Conservation (phyloP, 2,888 invertebrate genomes). For the Drosophila yooni region DNA sequence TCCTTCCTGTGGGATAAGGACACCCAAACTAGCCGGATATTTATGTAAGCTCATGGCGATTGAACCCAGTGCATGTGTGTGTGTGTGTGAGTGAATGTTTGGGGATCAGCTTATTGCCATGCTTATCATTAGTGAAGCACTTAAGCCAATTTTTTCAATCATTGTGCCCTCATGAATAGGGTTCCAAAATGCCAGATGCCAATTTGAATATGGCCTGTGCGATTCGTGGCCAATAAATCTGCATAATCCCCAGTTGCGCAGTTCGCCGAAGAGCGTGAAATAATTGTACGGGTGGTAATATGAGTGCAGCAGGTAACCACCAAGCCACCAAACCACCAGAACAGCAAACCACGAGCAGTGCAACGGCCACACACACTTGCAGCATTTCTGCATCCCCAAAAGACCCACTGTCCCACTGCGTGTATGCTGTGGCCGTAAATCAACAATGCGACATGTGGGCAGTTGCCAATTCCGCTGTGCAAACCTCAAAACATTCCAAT, state of each 20-base stretch:
- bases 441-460: constrained; percentile 66
- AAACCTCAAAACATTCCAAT: constrained; percentile 66
- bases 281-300: constrained; percentile 41
- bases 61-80: constrained; percentile 11
- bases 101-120: constrained; percentile 50
- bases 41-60: constrained; percentile 31
- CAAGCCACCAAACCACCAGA: constrained; percentile 10
- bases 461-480: constrained; percentile 42
- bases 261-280: constrained; percentile 15
- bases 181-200: constrained; percentile 21
- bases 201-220: constrained; percentile 39
- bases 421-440: constrained; percentile 44
- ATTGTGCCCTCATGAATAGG: constrained; percentile 10
- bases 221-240: constrained; percentile 22
- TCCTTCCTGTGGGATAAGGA: constrained; percentile 24
- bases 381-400: constrained; percentile 20
- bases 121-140: constrained; percentile 61
- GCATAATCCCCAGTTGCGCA: constrained; percentile 30
- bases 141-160: constrained; percentile 66
- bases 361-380: constrained; percentile 17
- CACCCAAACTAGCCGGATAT: constrained; percentile 27
- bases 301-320: constrained; percentile 9
- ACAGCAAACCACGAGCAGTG: not conserved
- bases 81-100: constrained; percentile 16
- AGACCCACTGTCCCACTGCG: constrained; percentile 2